Conservation (phyloP, 2,888 invertebrate species). For the Acleris holmiana region DNA sequence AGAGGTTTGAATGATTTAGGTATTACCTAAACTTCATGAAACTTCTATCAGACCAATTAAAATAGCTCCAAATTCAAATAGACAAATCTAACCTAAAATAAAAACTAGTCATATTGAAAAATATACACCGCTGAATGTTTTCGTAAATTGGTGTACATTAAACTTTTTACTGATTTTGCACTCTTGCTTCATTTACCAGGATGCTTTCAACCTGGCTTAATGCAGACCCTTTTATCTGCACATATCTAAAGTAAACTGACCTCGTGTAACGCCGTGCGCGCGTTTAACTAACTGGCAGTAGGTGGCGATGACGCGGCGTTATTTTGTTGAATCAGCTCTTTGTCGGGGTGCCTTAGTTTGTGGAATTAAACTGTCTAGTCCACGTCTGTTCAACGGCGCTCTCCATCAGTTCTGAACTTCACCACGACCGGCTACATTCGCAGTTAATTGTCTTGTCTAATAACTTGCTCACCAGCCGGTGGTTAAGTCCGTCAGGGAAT, state of each 20-base stretch:
- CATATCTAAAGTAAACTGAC: slow-evolving; percentile 4
- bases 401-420: slow-evolving; percentile 33
- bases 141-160: not conserved
- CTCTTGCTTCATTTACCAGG: not conserved
- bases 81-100: not conserved
- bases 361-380: slow-evolving; percentile 37
- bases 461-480: slow-evolving; percentile 14
- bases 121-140: not conserved
- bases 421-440: slow-evolving; percentile 18
- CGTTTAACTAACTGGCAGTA: not conserved
- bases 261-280: not conserved
- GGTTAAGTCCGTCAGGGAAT: slow-evolving; percentile 16
- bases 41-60: not conserved
- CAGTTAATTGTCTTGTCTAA: slow-evolving; percentile 27
- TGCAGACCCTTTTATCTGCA: not conserved
- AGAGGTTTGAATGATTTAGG: slow-evolving; percentile 24
- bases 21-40: not conserved
- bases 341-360: slow-evolving; percentile 32
- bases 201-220: not conserved
- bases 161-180: not conserved
- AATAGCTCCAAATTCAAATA: not conserved
- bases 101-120: not conserved
- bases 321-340: slow-evolving; percentile 32
- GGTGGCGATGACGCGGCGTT: slow-evolving; percentile 17
- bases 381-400: slow-evolving; percentile 27